Evolutionary conservation across 2,797 vertebrate genomes (phyloP).

Genomic region (Naso thynnoides): DNA sequence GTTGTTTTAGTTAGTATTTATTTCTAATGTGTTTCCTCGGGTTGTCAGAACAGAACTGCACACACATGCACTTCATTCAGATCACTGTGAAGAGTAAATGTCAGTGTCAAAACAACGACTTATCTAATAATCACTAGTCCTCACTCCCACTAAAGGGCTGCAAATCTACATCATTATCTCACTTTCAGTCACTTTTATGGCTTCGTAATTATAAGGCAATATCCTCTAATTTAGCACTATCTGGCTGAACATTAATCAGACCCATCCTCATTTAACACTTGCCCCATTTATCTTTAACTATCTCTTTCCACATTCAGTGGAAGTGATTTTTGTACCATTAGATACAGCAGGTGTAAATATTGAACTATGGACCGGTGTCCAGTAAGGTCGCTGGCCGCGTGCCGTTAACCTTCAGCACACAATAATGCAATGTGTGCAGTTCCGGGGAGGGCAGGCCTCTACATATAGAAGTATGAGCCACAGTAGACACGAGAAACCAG

Average conservation of each 20-base stretch:
- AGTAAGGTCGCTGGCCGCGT: constrained; percentile 24
- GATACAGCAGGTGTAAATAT: constrained; percentile 37
- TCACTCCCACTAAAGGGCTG: constrained; percentile 23
- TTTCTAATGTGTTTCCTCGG: neutral
- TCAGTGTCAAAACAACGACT: constrained; percentile 19
- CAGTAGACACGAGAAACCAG: neutral
- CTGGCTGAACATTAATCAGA: constrained; percentile 64
- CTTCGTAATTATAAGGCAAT: constrained; percentile 21
- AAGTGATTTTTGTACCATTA: constrained; percentile 50
- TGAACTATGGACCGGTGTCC: constrained; percentile 49
- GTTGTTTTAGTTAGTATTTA: neutral
- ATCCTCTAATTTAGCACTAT: constrained; percentile 57
- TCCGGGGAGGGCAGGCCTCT: neutral
- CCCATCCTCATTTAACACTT: constrained; percentile 38
- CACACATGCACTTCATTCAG: neutral
- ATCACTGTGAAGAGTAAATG: constrained; percentile 7
- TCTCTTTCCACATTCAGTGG: neutral
- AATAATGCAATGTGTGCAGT: constrained; percentile 19
- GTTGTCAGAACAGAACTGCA: neutral
- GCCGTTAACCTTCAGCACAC: constrained; percentile 27
- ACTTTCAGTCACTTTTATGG: constrained; percentile 58
- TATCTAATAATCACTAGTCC: constrained; percentile 39
- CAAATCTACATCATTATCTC: constrained; percentile 68
- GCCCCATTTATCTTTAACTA: constrained; percentile 43
- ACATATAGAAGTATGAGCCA: neutral